phyloP scores from a whole-genome alignment of 1,140 invertebrate species.

The Eufriesea mexicana region DNA sequence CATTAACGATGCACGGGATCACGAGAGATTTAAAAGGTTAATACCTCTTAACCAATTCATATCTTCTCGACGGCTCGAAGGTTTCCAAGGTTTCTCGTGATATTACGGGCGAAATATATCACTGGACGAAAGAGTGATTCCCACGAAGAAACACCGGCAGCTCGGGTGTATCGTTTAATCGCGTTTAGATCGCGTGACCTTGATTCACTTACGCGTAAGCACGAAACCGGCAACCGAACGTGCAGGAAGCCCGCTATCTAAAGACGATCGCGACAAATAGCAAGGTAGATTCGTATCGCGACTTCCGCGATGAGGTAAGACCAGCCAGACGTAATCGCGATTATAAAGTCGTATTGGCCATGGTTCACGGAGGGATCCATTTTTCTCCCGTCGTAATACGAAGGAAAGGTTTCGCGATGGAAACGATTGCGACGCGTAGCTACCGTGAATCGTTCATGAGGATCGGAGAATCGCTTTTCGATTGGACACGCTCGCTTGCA shows the following conservation, averaged over 20 bases:
- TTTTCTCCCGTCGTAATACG: neutral
- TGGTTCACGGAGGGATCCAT: constrained; percentile 13
- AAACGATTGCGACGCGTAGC: constrained; percentile 7
- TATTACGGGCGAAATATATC: neutral
- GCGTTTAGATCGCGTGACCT: constrained; percentile 30
- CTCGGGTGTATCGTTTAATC: neutral
- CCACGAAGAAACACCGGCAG: neutral
- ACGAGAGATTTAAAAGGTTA: neutral
- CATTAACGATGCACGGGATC: constrained; percentile 12
- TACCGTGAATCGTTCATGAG: too few relatives aligned
- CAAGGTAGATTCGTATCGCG: constrained; percentile 54
- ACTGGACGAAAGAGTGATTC: neutral
- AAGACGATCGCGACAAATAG: constrained; percentile 53
- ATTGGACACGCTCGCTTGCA: constrained; percentile 25
- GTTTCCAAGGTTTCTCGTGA: neutral
- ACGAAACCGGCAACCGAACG: constrained; percentile 2
- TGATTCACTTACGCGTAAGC: constrained; percentile 41
- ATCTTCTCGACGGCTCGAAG: neutral
- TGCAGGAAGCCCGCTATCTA: constrained; percentile 39
- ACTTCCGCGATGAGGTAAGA: constrained; percentile 60
- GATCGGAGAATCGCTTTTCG: constrained; percentile 7
- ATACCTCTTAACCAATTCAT: neutral
- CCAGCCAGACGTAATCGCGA: constrained; percentile 24
- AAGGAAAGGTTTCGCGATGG: neutral
- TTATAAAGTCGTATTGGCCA: constrained; percentile 11